A percentile compares a stretch with the other conserved stretches of the same genome.
Evolutionary conservation across 2,113 vertebrate species (phyloP).

Genomic region (Semicossyphus pulcher): DNA sequence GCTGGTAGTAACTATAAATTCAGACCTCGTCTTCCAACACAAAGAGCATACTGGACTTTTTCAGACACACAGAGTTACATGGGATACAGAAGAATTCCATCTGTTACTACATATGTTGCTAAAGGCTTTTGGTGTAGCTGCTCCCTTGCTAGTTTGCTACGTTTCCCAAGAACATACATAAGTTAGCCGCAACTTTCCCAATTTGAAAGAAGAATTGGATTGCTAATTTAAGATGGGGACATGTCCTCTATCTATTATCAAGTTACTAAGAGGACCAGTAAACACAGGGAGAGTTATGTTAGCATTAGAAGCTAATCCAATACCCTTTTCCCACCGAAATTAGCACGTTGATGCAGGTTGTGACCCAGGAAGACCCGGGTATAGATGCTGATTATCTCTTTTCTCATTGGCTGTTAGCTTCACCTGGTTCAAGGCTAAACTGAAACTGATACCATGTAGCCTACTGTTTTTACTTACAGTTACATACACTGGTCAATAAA

Average conservation of each 20-base stretch:
- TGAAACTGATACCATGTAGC: no score
- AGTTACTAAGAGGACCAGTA: background rate
- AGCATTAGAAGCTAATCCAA: background rate
- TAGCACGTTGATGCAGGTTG: no score
- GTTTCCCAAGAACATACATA: background rate
- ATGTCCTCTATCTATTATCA: background rate
- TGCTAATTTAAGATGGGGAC: background rate
- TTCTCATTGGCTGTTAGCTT: no score
- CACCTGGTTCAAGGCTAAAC: background rate
- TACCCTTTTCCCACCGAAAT: no score
- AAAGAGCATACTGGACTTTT: background rate
- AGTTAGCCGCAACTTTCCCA: background rate
- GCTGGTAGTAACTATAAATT: slow-evolving; percentile 16
- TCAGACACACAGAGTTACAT: slow-evolving; percentile 5
- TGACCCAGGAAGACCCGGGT: no score
- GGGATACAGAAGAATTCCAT: background rate
- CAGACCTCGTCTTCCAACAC: slow-evolving; percentile 10
- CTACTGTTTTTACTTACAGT: no score
- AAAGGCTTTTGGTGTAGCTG: background rate
- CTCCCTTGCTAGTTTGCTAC: background rate
- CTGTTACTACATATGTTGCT: background rate
- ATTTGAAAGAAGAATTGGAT: background rate
- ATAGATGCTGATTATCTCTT: no score
- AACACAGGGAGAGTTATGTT: no score
- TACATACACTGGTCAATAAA: background rate